A percentile compares a stretch with the other conserved stretches of the same genome.
Conservation (phyloP, 2,888 invertebrate genomes). For the Drosophila picticornis region DNA sequence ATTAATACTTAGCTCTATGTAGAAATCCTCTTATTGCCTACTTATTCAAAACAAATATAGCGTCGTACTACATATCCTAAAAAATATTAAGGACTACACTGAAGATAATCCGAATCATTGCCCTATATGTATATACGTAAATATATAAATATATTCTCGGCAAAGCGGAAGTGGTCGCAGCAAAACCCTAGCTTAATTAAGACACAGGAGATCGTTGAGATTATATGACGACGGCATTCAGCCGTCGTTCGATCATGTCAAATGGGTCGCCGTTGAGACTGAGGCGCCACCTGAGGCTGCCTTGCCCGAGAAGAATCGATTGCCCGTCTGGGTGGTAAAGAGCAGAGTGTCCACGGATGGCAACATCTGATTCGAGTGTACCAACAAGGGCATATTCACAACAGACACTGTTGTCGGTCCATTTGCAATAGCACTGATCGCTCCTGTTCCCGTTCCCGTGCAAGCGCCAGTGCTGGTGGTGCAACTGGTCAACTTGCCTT, state of each 20-base stretch:
- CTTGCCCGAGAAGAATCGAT: constrained; percentile 71
- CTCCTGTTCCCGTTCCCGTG: constrained; percentile 11
- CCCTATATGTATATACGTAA: constrained; percentile 13
- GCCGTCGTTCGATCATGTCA: constrained; percentile 70
- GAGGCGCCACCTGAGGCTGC: constrained; percentile 28
- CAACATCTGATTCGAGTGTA: constrained; percentile 81
- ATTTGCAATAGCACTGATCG: constrained; percentile 5
- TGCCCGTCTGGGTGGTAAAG: constrained; percentile 75
- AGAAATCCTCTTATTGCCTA: constrained; percentile 67
- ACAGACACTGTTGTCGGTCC: constrained; percentile 61
- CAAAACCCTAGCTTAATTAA: constrained; percentile 74
- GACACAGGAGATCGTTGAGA: constrained; percentile 79
- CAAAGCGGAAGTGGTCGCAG: constrained; percentile 50
- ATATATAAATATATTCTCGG: constrained; percentile 13
- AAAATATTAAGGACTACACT: constrained; percentile 58
- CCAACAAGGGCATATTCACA: constrained; percentile 73
- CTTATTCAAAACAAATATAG: constrained; percentile 68
- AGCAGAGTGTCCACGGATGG: constrained; percentile 84
- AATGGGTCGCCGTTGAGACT: constrained; percentile 54
- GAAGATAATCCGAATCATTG: constrained; percentile 57
- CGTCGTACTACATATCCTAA: constrained; percentile 62
- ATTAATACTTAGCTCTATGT: constrained; percentile 58
- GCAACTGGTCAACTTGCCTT: constrained; percentile 57
- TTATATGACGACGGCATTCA: constrained; percentile 46
- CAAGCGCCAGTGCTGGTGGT: constrained; percentile 10